Base-by-base conservation (phyloP, 2,113 vertebrate species). In the Carassius gibelio region DNA sequence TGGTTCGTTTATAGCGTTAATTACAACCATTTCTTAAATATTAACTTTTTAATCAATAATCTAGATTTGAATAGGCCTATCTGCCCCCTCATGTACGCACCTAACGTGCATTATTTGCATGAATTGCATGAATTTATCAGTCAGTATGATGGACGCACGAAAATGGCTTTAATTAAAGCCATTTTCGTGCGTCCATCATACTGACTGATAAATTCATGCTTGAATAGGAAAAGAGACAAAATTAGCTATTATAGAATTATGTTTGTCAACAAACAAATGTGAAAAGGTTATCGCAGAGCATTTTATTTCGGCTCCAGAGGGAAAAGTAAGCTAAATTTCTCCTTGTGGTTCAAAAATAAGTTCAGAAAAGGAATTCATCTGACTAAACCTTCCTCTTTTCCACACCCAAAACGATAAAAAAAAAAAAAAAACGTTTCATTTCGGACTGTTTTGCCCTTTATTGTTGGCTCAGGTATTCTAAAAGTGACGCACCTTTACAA, bases 31-130 rank as follows among this genome's bases (percentile, higher is more conserved):
- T 75, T 75, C 4, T 76, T 76, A 34, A 52, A 52, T 76, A 55
- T 55, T 26, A 55, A 55, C 23, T 76, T 76, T 19, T 14, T 4
- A 55, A 42, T 75, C 75, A 76, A 19, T 76, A 55, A 76, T 71
- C 71, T 75, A 75, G 71, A 75, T 48, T 74, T 42, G 38, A 42
- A 42, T 42, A 38, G 36, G 38, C 48, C 21, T 75, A 75, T 55
- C 75, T 34, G 48, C 50, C 19, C 48, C 48, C 75, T 55, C 23
- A 1, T 74, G 42, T 75, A 23, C 38, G 42, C 21, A 7, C 42
- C 1, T 38, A 38, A 38, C 14, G 30, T 23, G 9, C n/a, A 75
- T 75, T n/a, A n/a, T n/a, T n/a, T n/a, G n/a, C n/a, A n/a, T n/a
- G n/a, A n/a, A n/a, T n/a, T n/a, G n/a, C n/a, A n/a, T n/a, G n/a